Conservation (phyloP, 2,113 vertebrate genomes). For the Harpagus bidentatus region DNA sequence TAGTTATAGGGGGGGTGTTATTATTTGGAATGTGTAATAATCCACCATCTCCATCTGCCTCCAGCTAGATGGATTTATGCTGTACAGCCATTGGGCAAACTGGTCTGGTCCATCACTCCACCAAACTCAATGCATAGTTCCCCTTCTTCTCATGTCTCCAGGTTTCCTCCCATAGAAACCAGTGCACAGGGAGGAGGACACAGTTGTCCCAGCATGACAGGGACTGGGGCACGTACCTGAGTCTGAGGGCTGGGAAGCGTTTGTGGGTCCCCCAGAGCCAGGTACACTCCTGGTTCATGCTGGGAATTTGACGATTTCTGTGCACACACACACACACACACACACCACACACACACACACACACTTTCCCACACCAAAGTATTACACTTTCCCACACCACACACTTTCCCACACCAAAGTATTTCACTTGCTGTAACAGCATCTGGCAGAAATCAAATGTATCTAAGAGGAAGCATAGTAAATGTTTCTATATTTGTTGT, state of each 20-base stretch:
- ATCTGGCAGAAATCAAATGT: not conserved
- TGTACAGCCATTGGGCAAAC: not conserved
- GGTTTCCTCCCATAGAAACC: not conserved
- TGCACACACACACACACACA: not conserved
- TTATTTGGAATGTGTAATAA: not conserved
- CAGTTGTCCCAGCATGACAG: not conserved
- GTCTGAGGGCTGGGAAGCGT: not conserved
- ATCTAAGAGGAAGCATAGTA: not conserved
- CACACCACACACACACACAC: too few species aligned
- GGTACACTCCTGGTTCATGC: not conserved
- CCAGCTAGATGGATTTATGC: not conserved
- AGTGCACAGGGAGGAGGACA: not conserved
- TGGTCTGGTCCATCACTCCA: not conserved
- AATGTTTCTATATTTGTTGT: not conserved
- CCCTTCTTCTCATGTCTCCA: not conserved
- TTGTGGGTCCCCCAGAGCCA: not conserved
- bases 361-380: not conserved
- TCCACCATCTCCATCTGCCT: not conserved
- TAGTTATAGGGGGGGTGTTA: not conserved
- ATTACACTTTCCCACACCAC: not conserved
- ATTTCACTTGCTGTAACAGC: not conserved
- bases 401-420: not conserved
- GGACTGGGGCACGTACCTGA: not conserved
- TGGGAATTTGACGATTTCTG: not conserved
- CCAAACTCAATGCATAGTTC: not conserved